Conservation (phyloP, 2,797 vertebrate genomes). For the Ctenochaetus hawaiiensis region DNA sequence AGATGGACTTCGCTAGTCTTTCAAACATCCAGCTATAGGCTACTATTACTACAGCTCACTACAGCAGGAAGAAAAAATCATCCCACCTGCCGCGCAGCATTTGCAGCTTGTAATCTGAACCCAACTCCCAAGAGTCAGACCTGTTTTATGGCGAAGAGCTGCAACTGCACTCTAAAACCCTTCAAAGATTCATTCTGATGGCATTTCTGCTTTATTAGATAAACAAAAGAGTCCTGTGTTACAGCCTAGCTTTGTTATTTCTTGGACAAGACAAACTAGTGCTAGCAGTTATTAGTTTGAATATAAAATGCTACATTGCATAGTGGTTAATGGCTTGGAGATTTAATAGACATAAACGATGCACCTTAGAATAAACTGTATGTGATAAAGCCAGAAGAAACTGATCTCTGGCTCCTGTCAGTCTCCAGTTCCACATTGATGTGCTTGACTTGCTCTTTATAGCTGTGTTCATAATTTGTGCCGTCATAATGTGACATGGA, state of each 20-base stretch:
- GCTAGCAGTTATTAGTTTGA: slow-evolving; percentile 14
- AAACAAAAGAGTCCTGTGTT: background rate
- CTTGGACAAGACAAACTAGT: background rate
- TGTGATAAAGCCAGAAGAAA: background rate
- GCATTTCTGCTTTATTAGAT: slow-evolving; percentile 38
- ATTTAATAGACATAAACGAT: slow-evolving; percentile 9
- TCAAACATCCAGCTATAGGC: slow-evolving; percentile 55
- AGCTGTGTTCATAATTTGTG: background rate
- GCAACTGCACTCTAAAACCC: slow-evolving; percentile 22
- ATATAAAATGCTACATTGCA: slow-evolving; percentile 14
- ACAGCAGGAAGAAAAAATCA: slow-evolving; percentile 22
- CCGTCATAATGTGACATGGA: background rate
- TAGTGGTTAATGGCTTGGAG: background rate
- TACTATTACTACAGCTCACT: slow-evolving; percentile 44
- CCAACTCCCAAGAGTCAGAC: slow-evolving; percentile 7
- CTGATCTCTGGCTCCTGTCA: background rate
- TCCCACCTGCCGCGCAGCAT: slow-evolving; percentile 26
- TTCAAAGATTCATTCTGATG: slow-evolving; percentile 50
- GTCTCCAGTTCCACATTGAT: slow-evolving; percentile 1
- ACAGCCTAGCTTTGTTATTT: slow-evolving; percentile 5
- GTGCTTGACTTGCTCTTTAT: background rate
- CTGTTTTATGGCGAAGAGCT: slow-evolving; percentile 29
- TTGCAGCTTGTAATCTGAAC: slow-evolving; percentile 28
- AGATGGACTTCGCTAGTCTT: slow-evolving; percentile 54
- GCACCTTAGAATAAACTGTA: background rate